Evolutionary conservation across 2,888 invertebrate genomes (phyloP), one percentile per base, ranked within the genome.

Genomic region (Drosophila recens): DNA sequence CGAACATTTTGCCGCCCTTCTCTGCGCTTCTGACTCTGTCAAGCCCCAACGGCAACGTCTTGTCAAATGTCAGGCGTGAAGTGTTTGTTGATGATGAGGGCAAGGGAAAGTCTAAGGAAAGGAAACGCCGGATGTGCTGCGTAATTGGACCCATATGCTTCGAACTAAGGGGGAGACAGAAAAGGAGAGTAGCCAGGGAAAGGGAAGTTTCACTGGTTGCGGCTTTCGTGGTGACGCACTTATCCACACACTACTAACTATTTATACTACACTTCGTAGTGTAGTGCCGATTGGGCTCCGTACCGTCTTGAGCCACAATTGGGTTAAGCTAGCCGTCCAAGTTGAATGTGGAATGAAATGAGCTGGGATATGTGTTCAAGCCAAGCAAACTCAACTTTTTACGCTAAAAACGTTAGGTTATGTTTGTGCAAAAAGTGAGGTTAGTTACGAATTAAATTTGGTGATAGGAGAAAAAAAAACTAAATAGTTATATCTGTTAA

Each of bases 61-160:
- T 88, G 87, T 86, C 83, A 86, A 86, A 88, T 86, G 85, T 86
- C 85, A 86, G 87, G 86, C 87, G 88, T 86, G 89, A 86, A 86
- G 80, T 86, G 89, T 86, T 88, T 88, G 84, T 82, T 88, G 87
- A 88, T 27, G 27, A 27, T 6, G 27, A 27, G 27, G 27, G 5
- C 4, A n/a, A 27, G 53, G 27, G 49, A 43, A 33, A 46, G 52
- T 51, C 69, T 40, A 75, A 68, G 75, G 51, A 66, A 75, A 68
- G 75, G 51, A 66, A 73, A 65, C 52, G 76, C 80, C 86, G 84
- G 87, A 85, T 82, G 68, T 82, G 86, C 84, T 85, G 76, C 80
- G 86, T 86, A 88, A 86, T 88, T 88, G 88, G 87, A 86, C 79
- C 80, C 86, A 86, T 86, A 86, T 86, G 86, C 80, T 86, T 51